Evolutionary conservation across 1,140 invertebrate genomes (phyloP), one percentile per base, ranked within the genome.

Genomic region (Heliconius hermathena): DNA sequence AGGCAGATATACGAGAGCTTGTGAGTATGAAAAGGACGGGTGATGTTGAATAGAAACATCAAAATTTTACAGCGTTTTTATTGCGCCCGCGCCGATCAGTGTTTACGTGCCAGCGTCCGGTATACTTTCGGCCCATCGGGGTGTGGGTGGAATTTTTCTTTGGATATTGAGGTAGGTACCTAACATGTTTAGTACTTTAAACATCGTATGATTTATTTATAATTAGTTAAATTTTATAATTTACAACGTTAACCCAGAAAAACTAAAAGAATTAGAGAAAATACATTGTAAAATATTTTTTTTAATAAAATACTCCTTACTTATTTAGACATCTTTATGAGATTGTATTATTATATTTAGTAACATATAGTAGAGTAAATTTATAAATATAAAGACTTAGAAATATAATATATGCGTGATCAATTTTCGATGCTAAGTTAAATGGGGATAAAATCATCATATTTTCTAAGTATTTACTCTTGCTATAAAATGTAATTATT

Each of bases 61-160:
- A 94, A 94, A 94, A 93, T 93, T 94, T 94, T 94, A 94, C 93
- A 93, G 89, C 93, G 81, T 94, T 93, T 94, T 94, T 93, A 94
- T 92, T 92, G 89, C 92, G 89, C 85, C 54, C 84, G 85, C 89
- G 88, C 84, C 86, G 89, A 88, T 89, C 77, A 77, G 57, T 92
- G 93, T 93, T 93, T 93, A 93, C 87, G 85, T 85, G 86, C 81
- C 72, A 78, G 89, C 89, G 91, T 93, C 90, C 90, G 90, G 91
- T 90, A 81, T 73, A 83, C 75, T 86, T 88, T 88, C 76, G 82
- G 81, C 73, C 77, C 46, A 54, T 75, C 13, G 74, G 54, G 80
- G 81, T 78, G 84, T 83, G 82, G 82, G 84, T 84, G 85, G 83
- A 73, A 70, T 83, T 85, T 76, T 86, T 78, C 81, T 83, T 71